Evolutionary conservation across 2,113 vertebrate genomes (phyloP).

Genomic region (Paracyprichromis sp.): DNA sequence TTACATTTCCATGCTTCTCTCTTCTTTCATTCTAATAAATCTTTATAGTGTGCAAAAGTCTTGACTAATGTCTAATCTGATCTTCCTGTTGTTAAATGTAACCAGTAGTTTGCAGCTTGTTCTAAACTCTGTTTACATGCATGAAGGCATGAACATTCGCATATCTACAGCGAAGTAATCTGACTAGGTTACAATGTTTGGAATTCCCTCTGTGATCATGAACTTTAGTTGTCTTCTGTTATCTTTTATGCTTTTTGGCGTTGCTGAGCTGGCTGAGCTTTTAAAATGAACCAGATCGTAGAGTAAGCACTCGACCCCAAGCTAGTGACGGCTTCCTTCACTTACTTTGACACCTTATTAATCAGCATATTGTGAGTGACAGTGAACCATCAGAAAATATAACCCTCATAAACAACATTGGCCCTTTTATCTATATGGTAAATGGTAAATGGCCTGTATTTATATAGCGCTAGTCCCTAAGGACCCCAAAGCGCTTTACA

Average conservation of each 20-base stretch:
- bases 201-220: neutral
- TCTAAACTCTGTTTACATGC: neutral
- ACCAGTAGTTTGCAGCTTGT: accelerated
- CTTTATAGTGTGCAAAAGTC: neutral
- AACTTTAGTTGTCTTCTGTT: neutral
- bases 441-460: no score
- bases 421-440: neutral
- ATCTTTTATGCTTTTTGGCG: neutral
- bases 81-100: neutral
- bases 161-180: neutral
- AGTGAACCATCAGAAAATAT: neutral
- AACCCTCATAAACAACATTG: neutral
- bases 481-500: no score
- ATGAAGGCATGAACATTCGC: neutral
- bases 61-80: neutral
- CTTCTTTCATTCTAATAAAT: neutral
- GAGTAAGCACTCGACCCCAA: neutral
- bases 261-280: neutral
- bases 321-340: neutral
- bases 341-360: neutral
- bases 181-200: neutral
- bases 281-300: neutral
- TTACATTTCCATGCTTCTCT: neutral
- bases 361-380: neutral
- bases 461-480: accelerated